Base-by-base conservation (phyloP, 2,888 invertebrate species). In the Nemotelus pantherinus region DNA sequence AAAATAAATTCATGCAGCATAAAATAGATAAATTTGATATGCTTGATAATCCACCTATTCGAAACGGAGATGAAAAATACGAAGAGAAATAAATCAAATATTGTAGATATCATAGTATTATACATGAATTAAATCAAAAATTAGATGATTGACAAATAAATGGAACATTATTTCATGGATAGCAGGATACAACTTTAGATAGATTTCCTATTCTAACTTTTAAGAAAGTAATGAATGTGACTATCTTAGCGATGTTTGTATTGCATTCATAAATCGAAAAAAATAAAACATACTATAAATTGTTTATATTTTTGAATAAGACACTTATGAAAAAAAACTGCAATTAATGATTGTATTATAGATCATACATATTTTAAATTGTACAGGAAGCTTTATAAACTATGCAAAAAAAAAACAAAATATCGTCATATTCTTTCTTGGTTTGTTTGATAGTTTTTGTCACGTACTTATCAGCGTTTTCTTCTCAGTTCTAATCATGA, bases 21-120 rank as follows among this genome's bases (percentile, higher is more conserved):
- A 25, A 50, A 7, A 50, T 50, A 5, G 5, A 50, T 5, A 63
- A 43, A 41, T 50, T 68, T 39, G 9, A 68, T 68, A 53, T 68
- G 53, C 68, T 68, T 68, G 68, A 68, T 50, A 9, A 50, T 50
- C 50, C 68, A 68, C 68, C 68, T 25, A 41, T 5, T n/a, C 9
- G 25, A 63, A 63, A 63, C 2, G 43, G 2, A 41, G 3, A 43
- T 63, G 47, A 45, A 65, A 65, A 45, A 45, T 10, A 65, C 10
- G 47, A 10, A 65, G 5, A 25, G 3, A 70, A 43, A 43, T 55
- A 70, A 41, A 70, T 55, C 70, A 43, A 70, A 70, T 70, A 53
- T 41, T 55, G 53, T 41, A 70, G 55, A 53, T 10, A 55, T 48
- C 4, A 39, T 41, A 63, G 63, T 53, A 53, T 4, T 63, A 5